phyloP scores from a whole-genome alignment of 37 sponge, comb jelly and placozoan genomes.

The Chondrosia reniformis region DNA sequence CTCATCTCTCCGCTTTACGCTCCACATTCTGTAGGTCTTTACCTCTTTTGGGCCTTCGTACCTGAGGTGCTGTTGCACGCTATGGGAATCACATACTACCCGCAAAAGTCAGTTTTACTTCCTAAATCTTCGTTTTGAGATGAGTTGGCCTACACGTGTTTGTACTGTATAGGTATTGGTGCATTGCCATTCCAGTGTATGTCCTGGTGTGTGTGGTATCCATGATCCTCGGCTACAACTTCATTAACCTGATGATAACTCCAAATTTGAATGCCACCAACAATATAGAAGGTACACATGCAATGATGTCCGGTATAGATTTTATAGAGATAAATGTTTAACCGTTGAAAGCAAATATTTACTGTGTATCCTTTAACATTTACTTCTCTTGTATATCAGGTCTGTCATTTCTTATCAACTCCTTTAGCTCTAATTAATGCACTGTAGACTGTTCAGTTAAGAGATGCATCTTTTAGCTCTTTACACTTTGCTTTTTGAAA shows the following conservation, averaged over 20 bases:
- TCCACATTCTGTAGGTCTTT: conserved; percentile 39
- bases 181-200: not conserved
- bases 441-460: no score
- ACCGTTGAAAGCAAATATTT: no score
- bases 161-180: conserved; percentile 6
- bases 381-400: no score
- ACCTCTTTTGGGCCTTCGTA: conserved; percentile 52
- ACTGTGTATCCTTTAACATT: no score
- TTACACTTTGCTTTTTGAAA: no score
- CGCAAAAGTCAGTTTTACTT: conserved; percentile 47
- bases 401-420: no score
- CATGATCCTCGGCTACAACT: not conserved
- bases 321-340: no score
- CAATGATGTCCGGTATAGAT: no score
- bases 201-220: not conserved
- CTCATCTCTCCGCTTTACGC: no score
- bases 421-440: no score
- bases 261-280: not conserved
- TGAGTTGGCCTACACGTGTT: not conserved
- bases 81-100: conserved; percentile 53
- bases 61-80: conserved; percentile 41
- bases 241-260: not conserved
- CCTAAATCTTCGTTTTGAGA: not conserved
- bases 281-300: conserved; percentile 4
- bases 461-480: no score